A percentile compares a stretch with the other conserved stretches of the same genome.
Conservation (phyloP, 2,888 invertebrate genomes). For the Chrysopilus asiliformis region DNA sequence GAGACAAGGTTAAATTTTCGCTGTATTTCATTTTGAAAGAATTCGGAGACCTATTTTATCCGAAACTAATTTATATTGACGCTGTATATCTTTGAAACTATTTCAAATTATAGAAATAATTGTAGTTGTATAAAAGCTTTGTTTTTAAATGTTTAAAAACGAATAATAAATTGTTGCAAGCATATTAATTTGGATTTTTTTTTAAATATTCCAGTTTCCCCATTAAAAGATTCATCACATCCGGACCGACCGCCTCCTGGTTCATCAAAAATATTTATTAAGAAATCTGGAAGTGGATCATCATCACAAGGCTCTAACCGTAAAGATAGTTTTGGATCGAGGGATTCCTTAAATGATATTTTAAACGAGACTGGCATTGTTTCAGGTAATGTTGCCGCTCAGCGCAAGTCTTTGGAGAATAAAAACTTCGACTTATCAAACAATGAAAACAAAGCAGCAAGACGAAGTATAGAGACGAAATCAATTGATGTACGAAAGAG, state of each 20-base stretch:
- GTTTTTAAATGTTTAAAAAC: no score
- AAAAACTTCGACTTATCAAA: conserved; percentile 29
- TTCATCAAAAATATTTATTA: conserved; percentile 25
- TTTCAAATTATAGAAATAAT: no score
- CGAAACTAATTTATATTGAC: no score
- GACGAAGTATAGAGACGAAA: conserved; percentile 16
- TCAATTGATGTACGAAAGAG: conserved; percentile 29
- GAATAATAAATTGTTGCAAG: no score
- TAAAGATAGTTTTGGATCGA: conserved; percentile 34
- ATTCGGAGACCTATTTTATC: no score
- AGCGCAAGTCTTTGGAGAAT: conserved; percentile 40
- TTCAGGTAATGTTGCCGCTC: conserved; percentile 38
- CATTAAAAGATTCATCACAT: conserved; percentile 26
- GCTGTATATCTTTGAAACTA: no score
- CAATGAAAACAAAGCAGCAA: conserved; percentile 6
- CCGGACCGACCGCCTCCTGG: conserved; percentile 39
- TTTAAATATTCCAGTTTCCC: conserved; percentile 17
- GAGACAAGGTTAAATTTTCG: no score
- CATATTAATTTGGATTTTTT: no score
- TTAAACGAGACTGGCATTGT: conserved; percentile 31
- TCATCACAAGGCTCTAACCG: conserved; percentile 25
- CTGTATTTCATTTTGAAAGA: no score
- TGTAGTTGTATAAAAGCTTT: no score
- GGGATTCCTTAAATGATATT: conserved; percentile 34
- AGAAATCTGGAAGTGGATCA: conserved; percentile 25